A percentile compares a stretch with the other conserved stretches of the same genome.
These are phyloP conservation scores for Rhogogaster chlorosoma DNA, from an alignment of 2,888 invertebrate species.

Conservation along the genomic window DNA sequence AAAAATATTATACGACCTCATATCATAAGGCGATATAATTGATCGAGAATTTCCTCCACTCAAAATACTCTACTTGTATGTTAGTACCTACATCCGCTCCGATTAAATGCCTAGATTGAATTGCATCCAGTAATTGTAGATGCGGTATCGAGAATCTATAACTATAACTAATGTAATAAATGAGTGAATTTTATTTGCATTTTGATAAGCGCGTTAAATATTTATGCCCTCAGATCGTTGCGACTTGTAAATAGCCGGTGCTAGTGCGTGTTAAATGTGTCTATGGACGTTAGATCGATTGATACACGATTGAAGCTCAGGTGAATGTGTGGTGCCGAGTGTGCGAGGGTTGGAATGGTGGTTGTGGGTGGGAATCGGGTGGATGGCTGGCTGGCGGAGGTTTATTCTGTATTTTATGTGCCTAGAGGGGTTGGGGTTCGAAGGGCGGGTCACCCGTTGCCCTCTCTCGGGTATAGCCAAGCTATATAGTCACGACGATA, in stretches of 20 bases:
- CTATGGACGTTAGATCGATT: conserved; percentile 41
- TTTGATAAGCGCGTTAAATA: conserved; percentile 67
- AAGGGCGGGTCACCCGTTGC: conserved; percentile 63
- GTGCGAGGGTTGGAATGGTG: conserved; percentile 27
- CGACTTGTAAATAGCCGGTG: not conserved
- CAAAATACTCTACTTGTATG: too few relatives aligned
- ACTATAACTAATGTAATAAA: conserved; percentile 52
- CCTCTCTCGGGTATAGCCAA: conserved; percentile 31
- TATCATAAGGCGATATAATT: too few relatives aligned
- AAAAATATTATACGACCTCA: too few relatives aligned
- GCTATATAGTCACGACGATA: conserved; percentile 69
- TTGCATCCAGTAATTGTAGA: not conserved
- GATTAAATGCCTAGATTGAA: not conserved
- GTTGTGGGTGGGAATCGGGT: conserved; percentile 46
- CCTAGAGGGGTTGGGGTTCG: conserved; percentile 61
- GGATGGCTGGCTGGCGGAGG: conserved; percentile 59
- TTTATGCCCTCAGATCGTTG: conserved; percentile 54
- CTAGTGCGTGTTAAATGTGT: conserved; percentile 59
- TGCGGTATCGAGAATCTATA: not conserved
- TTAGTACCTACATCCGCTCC: too few relatives aligned
- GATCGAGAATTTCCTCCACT: not conserved
- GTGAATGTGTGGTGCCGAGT: not conserved
- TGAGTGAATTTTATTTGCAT: conserved; percentile 65
- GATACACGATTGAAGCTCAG: conserved; percentile 35
- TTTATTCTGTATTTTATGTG: conserved; percentile 75